Evolutionary conservation across 2,888 invertebrate species (phyloP).

Genomic region (Temnothorax unifasciatus): DNA sequence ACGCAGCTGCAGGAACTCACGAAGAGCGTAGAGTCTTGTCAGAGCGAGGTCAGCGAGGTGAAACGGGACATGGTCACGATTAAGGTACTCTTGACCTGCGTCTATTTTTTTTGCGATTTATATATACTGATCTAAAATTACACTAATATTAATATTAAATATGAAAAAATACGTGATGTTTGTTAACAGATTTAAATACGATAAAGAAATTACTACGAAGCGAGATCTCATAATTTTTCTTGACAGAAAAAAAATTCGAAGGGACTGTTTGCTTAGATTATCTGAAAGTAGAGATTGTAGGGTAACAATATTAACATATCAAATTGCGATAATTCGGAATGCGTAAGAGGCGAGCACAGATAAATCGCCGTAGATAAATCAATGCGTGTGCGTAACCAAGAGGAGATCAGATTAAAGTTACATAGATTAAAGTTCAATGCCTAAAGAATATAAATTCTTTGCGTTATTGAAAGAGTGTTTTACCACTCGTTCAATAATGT

Average conservation of each 20-base stretch:
- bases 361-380: neutral
- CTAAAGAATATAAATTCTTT: constrained; percentile 10
- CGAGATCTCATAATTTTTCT: neutral
- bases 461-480: constrained; percentile 18
- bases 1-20: constrained; percentile 97
- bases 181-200: neutral
- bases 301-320: neutral
- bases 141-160: neutral
- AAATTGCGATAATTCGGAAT: neutral
- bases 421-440: neutral
- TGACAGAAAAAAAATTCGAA: neutral
- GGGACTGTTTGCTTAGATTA: neutral
- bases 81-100: constrained; percentile 87
- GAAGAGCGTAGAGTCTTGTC: constrained; percentile 97
- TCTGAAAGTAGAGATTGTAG: neutral
- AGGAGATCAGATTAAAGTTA: neutral
- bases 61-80: constrained; percentile 98
- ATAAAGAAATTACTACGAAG: no score
- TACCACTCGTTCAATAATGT: neutral
- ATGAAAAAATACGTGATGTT: neutral
- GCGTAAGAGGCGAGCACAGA: neutral
- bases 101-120: neutral
- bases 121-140: neutral
- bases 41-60: constrained; percentile 97
- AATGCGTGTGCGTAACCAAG: neutral